Evolutionary conservation across 2,113 vertebrate genomes (phyloP).

Genomic region (Mirza zaza): DNA sequence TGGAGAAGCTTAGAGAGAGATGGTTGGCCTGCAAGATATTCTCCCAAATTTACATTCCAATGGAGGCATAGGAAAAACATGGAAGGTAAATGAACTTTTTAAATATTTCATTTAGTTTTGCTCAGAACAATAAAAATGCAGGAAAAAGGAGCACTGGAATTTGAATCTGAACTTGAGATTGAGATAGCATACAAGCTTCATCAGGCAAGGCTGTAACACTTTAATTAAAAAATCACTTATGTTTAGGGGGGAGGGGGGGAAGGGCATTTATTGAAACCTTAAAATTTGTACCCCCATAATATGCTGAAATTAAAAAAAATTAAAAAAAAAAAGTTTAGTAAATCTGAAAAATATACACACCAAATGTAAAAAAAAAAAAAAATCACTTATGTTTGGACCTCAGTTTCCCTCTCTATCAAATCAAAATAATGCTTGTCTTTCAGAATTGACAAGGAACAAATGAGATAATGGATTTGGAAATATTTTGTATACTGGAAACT

Average conservation of each 20-base stretch:
- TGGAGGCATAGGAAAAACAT: background rate
- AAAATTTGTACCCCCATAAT: too few species aligned
- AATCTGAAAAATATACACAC: too few species aligned
- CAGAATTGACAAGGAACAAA: background rate
- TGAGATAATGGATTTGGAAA: background rate
- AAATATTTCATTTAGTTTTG: background rate
- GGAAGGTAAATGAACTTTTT: background rate
- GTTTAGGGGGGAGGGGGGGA: too few species aligned
- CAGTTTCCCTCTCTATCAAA: background rate
- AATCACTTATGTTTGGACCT: background rate
- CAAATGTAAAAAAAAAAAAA: too few species aligned
- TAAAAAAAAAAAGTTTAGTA: too few species aligned
- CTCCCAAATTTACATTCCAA: background rate
- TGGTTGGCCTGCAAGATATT: background rate
- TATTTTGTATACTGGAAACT: background rate
- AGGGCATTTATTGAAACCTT: too few species aligned
- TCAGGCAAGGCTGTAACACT: background rate
- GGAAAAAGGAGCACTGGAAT: background rate
- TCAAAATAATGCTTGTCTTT: background rate
- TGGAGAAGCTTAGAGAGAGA: background rate
- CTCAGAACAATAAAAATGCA: background rate
- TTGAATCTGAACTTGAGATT: background rate
- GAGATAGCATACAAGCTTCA: background rate
- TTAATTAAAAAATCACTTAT: background rate
- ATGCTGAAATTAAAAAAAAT: too few species aligned